Conservation (phyloP, 2,888 invertebrate species). For the Ecliptopera silaceata region DNA sequence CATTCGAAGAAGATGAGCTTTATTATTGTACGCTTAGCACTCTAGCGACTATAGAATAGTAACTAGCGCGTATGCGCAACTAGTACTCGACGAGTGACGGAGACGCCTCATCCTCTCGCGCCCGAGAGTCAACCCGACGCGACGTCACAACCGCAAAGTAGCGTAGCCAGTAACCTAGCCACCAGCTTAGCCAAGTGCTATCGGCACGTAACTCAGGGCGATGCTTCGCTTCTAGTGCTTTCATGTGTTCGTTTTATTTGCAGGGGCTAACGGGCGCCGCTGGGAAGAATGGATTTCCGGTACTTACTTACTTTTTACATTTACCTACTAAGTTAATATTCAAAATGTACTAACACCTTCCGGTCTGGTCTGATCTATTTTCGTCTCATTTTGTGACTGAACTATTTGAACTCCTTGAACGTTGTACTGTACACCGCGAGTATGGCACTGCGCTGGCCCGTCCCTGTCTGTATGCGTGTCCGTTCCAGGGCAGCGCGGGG, state of each 20-base stretch:
- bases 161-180: background rate
- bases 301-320: conserved; percentile 70
- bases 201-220: background rate
- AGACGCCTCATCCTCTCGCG: too few species aligned
- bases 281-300: conserved; percentile 96
- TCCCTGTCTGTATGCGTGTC: conserved; percentile 46
- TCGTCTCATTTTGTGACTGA: background rate
- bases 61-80: too few species aligned
- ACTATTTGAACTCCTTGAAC: background rate
- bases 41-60: too few species aligned
- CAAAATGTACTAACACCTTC: too few species aligned
- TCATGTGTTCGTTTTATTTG: conserved; percentile 54
- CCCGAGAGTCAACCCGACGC: too few species aligned
- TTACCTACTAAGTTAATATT: too few species aligned
- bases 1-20: too few species aligned
- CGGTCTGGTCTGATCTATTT: background rate
- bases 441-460: too few species aligned
- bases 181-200: background rate
- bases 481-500: conserved; percentile 88
- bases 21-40: too few species aligned
- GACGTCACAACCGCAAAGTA: too few species aligned
- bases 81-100: too few species aligned
- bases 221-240: conserved; percentile 10
- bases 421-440: too few species aligned
- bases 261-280: conserved; percentile 92